phyloP scores from a whole-genome alignment of 64 coral and sea anemone genomes.

The Orbicella faveolata region DNA sequence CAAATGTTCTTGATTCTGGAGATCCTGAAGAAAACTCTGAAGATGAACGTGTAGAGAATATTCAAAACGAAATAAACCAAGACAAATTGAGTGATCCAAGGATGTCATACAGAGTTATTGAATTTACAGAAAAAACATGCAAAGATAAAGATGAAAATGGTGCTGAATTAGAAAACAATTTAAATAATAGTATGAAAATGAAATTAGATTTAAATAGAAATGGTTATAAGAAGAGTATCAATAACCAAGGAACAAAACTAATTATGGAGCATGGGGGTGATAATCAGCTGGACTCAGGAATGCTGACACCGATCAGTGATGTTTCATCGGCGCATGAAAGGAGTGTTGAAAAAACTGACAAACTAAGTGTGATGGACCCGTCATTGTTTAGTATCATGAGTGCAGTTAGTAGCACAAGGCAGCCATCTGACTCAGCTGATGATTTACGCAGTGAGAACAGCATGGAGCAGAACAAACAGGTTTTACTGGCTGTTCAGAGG shows the following conservation, averaged over 20 bases:
- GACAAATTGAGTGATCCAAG: background rate
- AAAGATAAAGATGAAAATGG: background rate
- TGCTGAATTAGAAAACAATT: constrained; percentile 5
- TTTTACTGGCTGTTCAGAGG: constrained; percentile 90
- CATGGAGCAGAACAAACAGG: constrained; percentile 80
- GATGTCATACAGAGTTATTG: constrained; percentile 19
- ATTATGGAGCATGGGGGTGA: background rate
- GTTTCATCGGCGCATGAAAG: constrained; percentile 45
- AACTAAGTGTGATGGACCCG: constrained; percentile 35
- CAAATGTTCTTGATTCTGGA: background rate
- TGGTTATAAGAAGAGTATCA: background rate
- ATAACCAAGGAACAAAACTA: background rate
- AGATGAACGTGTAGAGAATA: constrained; percentile 21
- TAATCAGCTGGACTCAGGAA: background rate
- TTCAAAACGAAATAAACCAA: constrained; percentile 22
- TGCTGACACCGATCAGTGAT: constrained; percentile 20
- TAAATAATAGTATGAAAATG: constrained; percentile 7
- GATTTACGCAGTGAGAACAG: constrained; percentile 63
- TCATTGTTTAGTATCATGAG: constrained; percentile 76
- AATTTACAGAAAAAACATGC: constrained; percentile 22
- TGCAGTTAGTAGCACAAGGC: constrained; percentile 62
- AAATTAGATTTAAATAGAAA: constrained; percentile 21
- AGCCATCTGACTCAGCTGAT: constrained; percentile 45
- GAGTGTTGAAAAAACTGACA: constrained; percentile 31
- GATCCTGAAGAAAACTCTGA: constrained; percentile 14